Conservation (phyloP, 1,140 invertebrate species). For the Portunus trituberculatus region DNA sequence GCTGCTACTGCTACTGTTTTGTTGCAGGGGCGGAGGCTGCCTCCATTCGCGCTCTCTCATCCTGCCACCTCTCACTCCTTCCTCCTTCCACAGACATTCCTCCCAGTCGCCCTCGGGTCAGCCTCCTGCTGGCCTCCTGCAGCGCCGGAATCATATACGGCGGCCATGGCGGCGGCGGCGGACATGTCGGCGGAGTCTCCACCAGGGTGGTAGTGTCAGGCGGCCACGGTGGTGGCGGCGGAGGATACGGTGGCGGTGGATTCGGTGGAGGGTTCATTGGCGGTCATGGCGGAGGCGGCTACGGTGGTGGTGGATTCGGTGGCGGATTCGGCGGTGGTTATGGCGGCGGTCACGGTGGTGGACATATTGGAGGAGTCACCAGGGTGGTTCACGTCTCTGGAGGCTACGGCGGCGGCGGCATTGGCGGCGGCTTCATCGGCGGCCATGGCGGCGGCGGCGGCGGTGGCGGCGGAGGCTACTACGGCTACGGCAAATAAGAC, state of each 20-base stretch:
- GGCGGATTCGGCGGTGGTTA: not conserved
- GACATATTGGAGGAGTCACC: not conserved
- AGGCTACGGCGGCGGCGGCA: not conserved
- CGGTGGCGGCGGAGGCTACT: too few species aligned
- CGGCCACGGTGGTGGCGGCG: not conserved
- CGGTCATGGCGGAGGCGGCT: not conserved
- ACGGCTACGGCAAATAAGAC: too few species aligned
- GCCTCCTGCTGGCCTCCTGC: too few species aligned
- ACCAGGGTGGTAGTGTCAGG: too few species aligned
- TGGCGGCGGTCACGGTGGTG: not conserved
- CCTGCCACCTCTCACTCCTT: too few species aligned
- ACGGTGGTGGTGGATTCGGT: not conserved
- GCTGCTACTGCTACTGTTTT: too few species aligned
- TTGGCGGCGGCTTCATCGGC: not conserved
- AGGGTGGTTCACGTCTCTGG: not conserved
- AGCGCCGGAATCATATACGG: too few species aligned
- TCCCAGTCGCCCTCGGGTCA: too few species aligned
- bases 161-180: too few species aligned
- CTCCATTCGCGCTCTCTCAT: too few species aligned
- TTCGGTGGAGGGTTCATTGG: not conserved
- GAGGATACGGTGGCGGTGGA: not conserved
- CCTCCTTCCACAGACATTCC: too few species aligned
- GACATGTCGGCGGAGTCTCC: not conserved
- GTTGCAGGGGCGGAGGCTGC: too few species aligned
- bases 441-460: not conserved